phyloP scores from a whole-genome alignment of 1,140 invertebrate genomes.

The Daktulosphaira vitifoliae region DNA sequence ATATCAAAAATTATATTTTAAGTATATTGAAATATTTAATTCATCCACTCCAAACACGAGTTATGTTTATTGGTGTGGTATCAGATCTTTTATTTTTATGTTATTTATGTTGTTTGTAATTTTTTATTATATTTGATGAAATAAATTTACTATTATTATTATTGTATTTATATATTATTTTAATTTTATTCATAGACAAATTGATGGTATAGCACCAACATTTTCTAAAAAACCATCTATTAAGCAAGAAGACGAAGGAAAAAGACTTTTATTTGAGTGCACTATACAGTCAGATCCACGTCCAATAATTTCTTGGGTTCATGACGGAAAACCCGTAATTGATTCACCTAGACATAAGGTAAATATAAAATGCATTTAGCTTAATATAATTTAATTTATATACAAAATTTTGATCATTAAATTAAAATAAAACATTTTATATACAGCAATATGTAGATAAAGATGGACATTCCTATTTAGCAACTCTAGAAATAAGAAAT shows the following conservation, averaged over 20 bases:
- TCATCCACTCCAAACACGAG: too few relatives aligned
- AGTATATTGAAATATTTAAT: too few relatives aligned
- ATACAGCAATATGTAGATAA: conserved; percentile 71
- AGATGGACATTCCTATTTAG: conserved; percentile 87
- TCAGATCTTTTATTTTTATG: too few relatives aligned
- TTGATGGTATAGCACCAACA: conserved; percentile 92
- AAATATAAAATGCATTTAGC: too few relatives aligned
- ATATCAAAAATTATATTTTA: too few relatives aligned
- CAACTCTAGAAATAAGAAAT: conserved; percentile 82
- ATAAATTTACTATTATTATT: too few relatives aligned
- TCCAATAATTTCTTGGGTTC: conserved; percentile 85
- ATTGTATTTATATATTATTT: neutral
- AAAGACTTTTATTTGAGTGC: conserved; percentile 90
- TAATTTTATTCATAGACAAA: conserved; percentile 62
- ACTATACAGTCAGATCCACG: conserved; percentile 87
- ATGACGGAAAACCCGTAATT: conserved; percentile 68
- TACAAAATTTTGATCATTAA: too few relatives aligned
- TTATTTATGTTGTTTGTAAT: too few relatives aligned
- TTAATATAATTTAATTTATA: neutral
- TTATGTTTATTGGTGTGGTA: too few relatives aligned
- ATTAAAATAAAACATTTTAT: neutral
- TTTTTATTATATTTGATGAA: too few relatives aligned
- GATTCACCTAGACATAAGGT: conserved; percentile 76
- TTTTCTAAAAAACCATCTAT: conserved; percentile 96
- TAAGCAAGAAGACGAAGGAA: conserved; percentile 92